Evolutionary conservation across 1,140 invertebrate genomes (phyloP), one percentile per base, ranked within the genome.

Genomic region (Phortica variegata): DNA sequence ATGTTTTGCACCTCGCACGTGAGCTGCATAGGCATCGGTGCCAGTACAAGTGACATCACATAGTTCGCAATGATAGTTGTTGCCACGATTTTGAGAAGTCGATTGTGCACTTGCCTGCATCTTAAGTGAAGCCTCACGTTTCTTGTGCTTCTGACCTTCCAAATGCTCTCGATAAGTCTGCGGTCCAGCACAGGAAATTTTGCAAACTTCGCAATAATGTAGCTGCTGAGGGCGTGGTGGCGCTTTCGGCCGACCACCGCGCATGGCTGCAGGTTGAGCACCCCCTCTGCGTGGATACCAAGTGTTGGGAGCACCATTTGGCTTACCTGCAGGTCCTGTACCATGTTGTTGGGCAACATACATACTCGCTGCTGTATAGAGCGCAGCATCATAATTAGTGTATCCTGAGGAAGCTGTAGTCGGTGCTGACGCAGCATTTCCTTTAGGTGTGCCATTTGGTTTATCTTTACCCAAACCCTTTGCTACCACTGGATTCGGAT

Each of bases 1-100:
- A 82, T 99, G 97, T 76, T 98, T 98, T 45, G 94, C 89, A 39
- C 96, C 96, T 49, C 95, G 84, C 56, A 98, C 93, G 80, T 99
- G 97, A 23, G 96, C 95, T 26, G 94, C 93, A 80, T 98, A 99
- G 0, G 96, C 94, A 81, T 98, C 96, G 38, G 91, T 89, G 40
- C 95, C 95, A 7, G 96, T 98, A 77, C 96, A 98, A 12, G 94
- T 95, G 5, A 99, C 93, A 79, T 98, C 94, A 77, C 96, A 99
- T 8, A 99, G 82, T 71, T 93, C 90, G 77, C 91, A 93, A 31
- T 90, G 83, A 44, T 91, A 79, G 69, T 89, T 90, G 19, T 85
- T 84, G 47, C 86, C 86, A 18, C 81, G 66, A 52, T 81, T 81
- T 49, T 80, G 81, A 59, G 58, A 77, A 23, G 77, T 80, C n/a